phyloP scores from a whole-genome alignment of 1,140 invertebrate genomes.

The Helicoverpa armigera region DNA sequence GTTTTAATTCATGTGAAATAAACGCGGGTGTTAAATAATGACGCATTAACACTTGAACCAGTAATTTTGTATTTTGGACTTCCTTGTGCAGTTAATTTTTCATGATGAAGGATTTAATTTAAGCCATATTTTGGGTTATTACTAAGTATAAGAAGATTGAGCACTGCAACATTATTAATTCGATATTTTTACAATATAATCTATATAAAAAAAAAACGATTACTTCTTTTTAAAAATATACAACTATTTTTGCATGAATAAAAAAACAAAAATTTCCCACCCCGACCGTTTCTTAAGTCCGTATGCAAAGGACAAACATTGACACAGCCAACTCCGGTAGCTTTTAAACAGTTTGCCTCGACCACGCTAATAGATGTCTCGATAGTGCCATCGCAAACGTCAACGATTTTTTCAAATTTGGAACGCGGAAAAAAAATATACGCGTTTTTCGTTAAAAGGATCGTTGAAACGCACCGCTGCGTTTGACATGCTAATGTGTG shows the following conservation, averaged over 20 bases:
- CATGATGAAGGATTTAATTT: background rate
- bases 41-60: conserved; percentile 20
- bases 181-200: too few species aligned
- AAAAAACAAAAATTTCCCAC: conserved; percentile 47
- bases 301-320: conserved; percentile 68
- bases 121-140: background rate
- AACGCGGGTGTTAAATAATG: conserved; percentile 10
- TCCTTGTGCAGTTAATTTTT: background rate
- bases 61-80: conserved; percentile 4
- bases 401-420: conserved; percentile 53
- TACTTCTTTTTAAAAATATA: too few species aligned
- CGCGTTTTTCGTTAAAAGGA: conserved; percentile 41
- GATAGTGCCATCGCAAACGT: conserved; percentile 52
- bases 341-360: conserved; percentile 77
- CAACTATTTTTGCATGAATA: conserved; percentile 40
- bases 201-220: too few species aligned
- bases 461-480: conserved; percentile 38
- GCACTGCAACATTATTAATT: too few species aligned
- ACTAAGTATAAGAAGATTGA: too few species aligned
- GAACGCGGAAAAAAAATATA: conserved; percentile 49
- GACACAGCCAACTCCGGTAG: conserved; percentile 80
- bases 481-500: conserved; percentile 26
- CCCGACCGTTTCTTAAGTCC: conserved; percentile 51
- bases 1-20: conserved; percentile 27
- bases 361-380: conserved; percentile 78